A percentile compares a stretch with the other conserved stretches of the same genome.
Evolutionary conservation across 92 coral and sea anemone genomes (phyloP).

Genomic region (Zoanthus gigantus): DNA sequence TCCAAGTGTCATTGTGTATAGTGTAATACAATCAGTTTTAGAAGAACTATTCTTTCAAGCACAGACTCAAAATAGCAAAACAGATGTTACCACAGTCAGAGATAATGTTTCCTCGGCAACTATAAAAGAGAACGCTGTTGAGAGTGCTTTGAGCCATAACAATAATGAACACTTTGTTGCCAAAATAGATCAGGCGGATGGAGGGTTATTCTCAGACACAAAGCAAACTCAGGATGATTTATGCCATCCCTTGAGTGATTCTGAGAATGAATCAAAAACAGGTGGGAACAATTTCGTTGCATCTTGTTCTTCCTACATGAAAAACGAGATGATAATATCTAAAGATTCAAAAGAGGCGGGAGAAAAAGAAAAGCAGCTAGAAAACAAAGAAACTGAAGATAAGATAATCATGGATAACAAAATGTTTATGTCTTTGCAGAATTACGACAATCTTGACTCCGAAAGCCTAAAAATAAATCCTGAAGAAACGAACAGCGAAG

Average conservation of each 20-base stretch:
- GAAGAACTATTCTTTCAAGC: conserved; percentile 49
- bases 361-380: not conserved
- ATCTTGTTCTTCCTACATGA: not conserved
- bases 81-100: not conserved
- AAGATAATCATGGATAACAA: not conserved
- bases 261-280: not conserved
- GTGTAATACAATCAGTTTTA: conserved; percentile 34
- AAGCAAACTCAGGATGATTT: conserved; percentile 1
- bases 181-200: not conserved
- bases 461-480: not conserved
- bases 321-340: not conserved
- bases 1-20: not conserved
- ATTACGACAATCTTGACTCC: not conserved
- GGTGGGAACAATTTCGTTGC: not conserved
- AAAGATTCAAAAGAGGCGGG: conserved; percentile 5
- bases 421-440: not conserved
- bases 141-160: conserved; percentile 8
- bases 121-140: not conserved
- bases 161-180: not conserved
- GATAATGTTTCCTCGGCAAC: not conserved
- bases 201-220: not conserved
- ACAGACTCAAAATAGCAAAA: conserved; percentile 16
- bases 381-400: conserved; percentile 5
- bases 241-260: not conserved
- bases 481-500: conserved; percentile 16